Percentiles rank a stretch among this genome's conserved stretches.
Evolutionary conservation across 2,797 vertebrate genomes (phyloP).

Genomic region (Geotria australis): DNA sequence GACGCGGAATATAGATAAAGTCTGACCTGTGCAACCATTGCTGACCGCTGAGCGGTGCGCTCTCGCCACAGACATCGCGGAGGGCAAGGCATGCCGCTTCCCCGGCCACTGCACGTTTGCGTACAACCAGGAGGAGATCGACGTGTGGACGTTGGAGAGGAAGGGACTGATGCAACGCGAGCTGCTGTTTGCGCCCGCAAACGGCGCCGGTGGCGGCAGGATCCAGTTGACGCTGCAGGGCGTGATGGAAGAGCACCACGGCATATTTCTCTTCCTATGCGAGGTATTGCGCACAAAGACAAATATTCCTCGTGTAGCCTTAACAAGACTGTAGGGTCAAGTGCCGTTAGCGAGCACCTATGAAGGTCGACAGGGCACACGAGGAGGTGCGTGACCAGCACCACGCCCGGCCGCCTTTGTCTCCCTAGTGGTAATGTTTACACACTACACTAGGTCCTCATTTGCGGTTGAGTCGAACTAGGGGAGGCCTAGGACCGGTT

Average conservation of each 20-base stretch:
- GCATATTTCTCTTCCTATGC: slow-evolving; percentile 88
- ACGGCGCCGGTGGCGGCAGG: slow-evolving; percentile 25
- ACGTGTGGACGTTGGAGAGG: slow-evolving; percentile 75
- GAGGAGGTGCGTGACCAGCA: too few relatives aligned
- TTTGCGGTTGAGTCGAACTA: too few relatives aligned
- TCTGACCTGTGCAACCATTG: neutral
- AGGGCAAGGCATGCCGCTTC: slow-evolving; percentile 57
- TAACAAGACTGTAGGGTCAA: too few relatives aligned
- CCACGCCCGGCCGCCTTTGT: too few relatives aligned
- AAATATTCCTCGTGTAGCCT: too few relatives aligned
- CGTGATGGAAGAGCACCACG: slow-evolving; percentile 64
- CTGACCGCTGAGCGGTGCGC: neutral
- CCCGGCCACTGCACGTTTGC: slow-evolving; percentile 83
- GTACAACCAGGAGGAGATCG: slow-evolving; percentile 91
- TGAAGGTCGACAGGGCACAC: too few relatives aligned
- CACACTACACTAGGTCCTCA: too few relatives aligned
- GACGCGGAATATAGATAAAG: neutral
- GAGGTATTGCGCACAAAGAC: slow-evolving; percentile 22
- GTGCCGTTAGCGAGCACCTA: too few relatives aligned
- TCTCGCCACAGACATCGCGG: slow-evolving; percentile 37
- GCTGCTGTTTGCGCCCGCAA: slow-evolving; percentile 29
- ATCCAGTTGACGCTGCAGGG: slow-evolving; percentile 39
- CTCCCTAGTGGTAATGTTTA: too few relatives aligned
- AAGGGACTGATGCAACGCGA: slow-evolving; percentile 77
- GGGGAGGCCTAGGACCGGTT: too few relatives aligned